phyloP scores from a whole-genome alignment of 2,888 invertebrate genomes.

The Lumbricus terrestris region DNA sequence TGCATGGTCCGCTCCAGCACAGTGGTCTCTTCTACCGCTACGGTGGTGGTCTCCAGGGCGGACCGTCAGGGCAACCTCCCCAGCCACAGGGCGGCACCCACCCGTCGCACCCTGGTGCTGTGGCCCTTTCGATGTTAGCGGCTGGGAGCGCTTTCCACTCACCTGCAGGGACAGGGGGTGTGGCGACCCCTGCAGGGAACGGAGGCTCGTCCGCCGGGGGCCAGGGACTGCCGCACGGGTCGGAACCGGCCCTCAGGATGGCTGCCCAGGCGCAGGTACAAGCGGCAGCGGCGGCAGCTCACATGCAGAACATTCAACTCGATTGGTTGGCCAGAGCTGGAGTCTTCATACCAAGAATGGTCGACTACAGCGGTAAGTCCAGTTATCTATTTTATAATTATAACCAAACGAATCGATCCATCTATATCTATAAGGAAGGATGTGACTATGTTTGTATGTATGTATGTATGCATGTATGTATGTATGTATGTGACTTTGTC shows the following conservation, averaged over 20 bases:
- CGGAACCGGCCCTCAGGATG: constrained; percentile 50
- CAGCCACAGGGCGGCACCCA: not conserved
- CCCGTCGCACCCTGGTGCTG: constrained; percentile 18
- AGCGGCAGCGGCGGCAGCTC: constrained; percentile 22
- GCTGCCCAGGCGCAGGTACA: constrained; percentile 46
- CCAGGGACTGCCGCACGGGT: constrained; percentile 20
- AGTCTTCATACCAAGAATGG: constrained; percentile 79
- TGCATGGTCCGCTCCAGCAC: not conserved
- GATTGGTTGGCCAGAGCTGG: constrained; percentile 89
- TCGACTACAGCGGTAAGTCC: constrained; percentile 51
- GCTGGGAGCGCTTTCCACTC: constrained; percentile 52
- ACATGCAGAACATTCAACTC: constrained; percentile 64
- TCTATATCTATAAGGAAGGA: no score
- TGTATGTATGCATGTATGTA: no score
- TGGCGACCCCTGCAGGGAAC: not conserved
- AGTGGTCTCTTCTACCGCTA: constrained; percentile 14
- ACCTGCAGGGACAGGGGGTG: constrained; percentile 36
- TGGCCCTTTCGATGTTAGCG: constrained; percentile 24
- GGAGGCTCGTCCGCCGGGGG: not conserved
- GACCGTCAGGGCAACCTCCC: not conserved
- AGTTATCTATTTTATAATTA: no score
- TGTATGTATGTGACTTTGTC: no score
- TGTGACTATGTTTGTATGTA: no score
- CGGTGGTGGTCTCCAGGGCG: not conserved
- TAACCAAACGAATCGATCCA: no score